Conservation (phyloP, 2,113 vertebrate species). For the Lagopus leucura region DNA sequence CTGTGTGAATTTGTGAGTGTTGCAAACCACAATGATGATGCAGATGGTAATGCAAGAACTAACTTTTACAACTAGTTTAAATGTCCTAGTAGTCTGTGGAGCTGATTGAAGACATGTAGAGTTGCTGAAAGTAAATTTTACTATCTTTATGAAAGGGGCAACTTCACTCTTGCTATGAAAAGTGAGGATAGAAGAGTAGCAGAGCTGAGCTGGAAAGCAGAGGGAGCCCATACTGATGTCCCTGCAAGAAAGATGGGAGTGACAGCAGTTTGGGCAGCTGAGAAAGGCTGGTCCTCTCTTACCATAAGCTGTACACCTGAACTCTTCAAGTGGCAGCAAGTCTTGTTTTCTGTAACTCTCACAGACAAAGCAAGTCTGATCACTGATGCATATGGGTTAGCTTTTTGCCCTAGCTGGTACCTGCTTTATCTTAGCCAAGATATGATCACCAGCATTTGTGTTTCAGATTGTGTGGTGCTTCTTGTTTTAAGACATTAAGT, state of each 20-base stretch:
- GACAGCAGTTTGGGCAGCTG: neutral
- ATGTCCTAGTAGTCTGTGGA: neutral
- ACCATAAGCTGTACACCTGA: neutral
- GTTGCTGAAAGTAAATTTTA: neutral
- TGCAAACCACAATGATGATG: neutral
- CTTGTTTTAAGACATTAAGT: neutral
- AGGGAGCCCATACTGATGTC: neutral
- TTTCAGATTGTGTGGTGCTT: neutral
- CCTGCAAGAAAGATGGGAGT: rapidly evolving
- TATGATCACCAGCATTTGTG: neutral
- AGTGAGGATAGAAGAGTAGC: neutral
- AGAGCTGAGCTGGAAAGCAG: neutral
- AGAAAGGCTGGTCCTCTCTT: neutral
- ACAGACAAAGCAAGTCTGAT: neutral
- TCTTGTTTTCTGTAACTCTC: neutral
- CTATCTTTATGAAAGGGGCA: neutral
- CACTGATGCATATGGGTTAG: neutral
- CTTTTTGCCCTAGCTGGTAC: neutral
- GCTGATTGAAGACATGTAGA: neutral
- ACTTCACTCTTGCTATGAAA: neutral
- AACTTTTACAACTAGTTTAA: neutral
- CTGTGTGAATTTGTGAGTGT: neutral
- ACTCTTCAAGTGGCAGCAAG: neutral
- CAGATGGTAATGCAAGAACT: neutral
- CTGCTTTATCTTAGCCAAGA: neutral